Conservation (phyloP, 2,888 invertebrate genomes). For the Hirtodrosophila histrioides region DNA sequence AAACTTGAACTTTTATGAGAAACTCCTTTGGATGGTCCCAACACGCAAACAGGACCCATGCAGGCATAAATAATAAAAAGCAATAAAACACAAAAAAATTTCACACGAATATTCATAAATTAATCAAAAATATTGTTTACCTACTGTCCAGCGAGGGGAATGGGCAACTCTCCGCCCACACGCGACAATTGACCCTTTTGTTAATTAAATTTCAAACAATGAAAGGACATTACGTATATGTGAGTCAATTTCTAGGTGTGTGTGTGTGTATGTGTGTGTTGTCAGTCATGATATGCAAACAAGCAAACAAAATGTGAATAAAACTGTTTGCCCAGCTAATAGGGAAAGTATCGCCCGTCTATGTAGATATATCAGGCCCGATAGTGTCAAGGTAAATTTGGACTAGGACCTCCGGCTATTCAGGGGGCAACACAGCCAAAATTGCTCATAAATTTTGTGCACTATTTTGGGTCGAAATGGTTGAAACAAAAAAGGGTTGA, state of each 20-base stretch:
- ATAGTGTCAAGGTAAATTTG: constrained; percentile 67
- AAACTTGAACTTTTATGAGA: constrained; percentile 60
- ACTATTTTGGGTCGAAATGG: constrained; percentile 34
- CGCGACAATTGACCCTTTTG: constrained; percentile 81
- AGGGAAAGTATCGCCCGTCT: constrained; percentile 49
- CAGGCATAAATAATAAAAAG: constrained; percentile 57
- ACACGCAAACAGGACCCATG: constrained; percentile 62
- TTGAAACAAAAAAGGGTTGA: constrained; percentile 67
- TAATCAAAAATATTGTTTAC: constrained; percentile 78
- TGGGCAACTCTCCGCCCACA: constrained; percentile 37
- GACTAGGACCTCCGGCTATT: constrained; percentile 7
- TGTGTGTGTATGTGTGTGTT: constrained; percentile 32
- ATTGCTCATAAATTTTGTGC: constrained; percentile 70
- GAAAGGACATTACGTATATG: constrained; percentile 58
- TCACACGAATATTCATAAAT: constrained; percentile 80
- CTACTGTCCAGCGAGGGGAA: constrained; percentile 32
- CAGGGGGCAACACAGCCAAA: constrained; percentile 35
- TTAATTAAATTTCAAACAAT: constrained; percentile 76
- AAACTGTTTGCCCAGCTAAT: constrained; percentile 70
- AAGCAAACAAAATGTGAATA: constrained; percentile 42
- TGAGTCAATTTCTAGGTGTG: constrained; percentile 6
- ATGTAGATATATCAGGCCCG: constrained; percentile 54
- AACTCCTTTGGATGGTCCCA: constrained; percentile 12
- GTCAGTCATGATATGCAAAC: constrained; percentile 64
- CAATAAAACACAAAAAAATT: constrained; percentile 40